A percentile compares a stretch with the other conserved stretches of the same genome.
Evolutionary conservation across 1,140 invertebrate species (phyloP).

Genomic region (Halictus rubicundus): DNA sequence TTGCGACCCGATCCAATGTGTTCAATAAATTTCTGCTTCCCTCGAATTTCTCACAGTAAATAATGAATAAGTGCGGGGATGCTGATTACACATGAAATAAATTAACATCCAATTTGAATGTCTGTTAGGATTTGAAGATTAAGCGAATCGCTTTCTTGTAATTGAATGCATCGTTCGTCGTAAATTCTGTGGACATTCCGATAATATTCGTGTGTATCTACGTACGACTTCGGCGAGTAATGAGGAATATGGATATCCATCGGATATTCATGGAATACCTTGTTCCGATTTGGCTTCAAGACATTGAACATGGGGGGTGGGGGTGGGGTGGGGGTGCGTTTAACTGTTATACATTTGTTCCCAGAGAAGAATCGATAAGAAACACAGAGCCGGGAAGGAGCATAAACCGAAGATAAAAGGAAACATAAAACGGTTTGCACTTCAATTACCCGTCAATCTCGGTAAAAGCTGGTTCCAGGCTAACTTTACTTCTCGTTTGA

Average conservation of each 20-base stretch:
- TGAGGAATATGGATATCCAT: conserved; percentile 17
- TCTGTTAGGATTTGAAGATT: not conserved
- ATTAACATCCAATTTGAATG: too few relatives aligned
- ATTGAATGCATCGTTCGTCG: fast-evolving
- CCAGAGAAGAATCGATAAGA: conserved; percentile 20
- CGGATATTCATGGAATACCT: conserved; percentile 22
- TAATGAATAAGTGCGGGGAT: too few relatives aligned
- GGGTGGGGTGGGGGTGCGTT: not conserved
- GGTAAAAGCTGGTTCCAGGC: conserved; percentile 19
- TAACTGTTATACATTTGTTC: conserved; percentile 25
- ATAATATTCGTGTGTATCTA: not conserved
- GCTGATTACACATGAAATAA: too few relatives aligned
- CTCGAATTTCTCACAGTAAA: too few relatives aligned
- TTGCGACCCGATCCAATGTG: too few relatives aligned
- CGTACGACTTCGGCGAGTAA: not conserved
- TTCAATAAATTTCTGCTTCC: too few relatives aligned
- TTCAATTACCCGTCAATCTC: conserved; percentile 38
- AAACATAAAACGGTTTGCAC: conserved; percentile 35
- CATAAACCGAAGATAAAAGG: conserved; percentile 16
- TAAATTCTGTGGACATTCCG: not conserved
- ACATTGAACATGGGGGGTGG: not conserved
- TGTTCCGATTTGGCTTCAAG: not conserved
- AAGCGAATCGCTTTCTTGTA: too few relatives aligned
- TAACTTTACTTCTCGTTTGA: conserved; percentile 23
- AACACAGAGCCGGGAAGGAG: not conserved